Conservation (phyloP, 2,797 vertebrate species). For the Podarcis lilfordi region DNA sequence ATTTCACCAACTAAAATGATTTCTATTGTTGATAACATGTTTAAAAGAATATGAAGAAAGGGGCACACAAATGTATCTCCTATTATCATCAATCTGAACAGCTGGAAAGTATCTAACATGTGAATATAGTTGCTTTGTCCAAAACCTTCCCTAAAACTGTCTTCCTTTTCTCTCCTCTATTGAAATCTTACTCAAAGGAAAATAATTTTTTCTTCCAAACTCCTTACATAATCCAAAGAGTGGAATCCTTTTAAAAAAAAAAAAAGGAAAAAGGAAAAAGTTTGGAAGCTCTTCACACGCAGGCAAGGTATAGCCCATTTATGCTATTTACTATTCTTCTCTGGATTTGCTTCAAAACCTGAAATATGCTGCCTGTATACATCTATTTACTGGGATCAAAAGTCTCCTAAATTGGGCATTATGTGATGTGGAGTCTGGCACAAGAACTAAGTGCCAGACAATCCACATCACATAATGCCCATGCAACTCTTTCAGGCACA, state of each 20-base stretch:
- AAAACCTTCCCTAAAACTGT: not conserved
- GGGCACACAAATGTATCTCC: not conserved
- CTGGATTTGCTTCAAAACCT: slow-evolving; percentile 1
- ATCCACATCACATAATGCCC: not conserved
- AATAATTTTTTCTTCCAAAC: not conserved
- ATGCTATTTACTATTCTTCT: not conserved
- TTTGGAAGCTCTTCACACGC: not conserved
- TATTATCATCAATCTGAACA: not conserved
- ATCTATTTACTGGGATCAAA: slow-evolving; percentile 6
- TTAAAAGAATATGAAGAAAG: slow-evolving; percentile 24
- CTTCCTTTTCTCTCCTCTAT: not conserved
- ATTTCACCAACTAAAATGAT: not conserved
- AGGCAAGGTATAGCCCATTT: not conserved
- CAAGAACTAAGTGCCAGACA: not conserved
- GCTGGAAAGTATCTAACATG: not conserved
- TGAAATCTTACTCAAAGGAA: not conserved
- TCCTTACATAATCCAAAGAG: not conserved
- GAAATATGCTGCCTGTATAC: not conserved
- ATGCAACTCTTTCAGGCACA: slow-evolving; percentile 16
- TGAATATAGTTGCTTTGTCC: not conserved
- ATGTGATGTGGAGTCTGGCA: not conserved
- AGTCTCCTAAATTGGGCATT: not conserved
- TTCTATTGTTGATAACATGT: not conserved
- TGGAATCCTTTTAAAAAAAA: not conserved
- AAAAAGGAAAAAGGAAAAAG: not conserved